phyloP scores from a whole-genome alignment of 2,113 vertebrate species.

The Sander vitreus region DNA sequence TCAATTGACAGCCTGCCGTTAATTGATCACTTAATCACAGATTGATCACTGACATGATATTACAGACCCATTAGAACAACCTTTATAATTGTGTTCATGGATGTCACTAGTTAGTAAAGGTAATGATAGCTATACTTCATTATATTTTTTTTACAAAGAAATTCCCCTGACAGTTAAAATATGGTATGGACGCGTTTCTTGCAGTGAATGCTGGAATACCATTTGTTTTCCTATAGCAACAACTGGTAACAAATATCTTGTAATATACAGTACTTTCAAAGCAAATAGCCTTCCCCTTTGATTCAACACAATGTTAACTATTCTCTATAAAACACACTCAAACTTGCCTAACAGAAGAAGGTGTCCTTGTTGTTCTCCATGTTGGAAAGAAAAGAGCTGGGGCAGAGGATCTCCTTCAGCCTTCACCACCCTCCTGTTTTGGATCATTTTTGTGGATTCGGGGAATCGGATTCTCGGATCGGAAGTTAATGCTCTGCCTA shows the following conservation, averaged over 20 bases:
- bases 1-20: background rate
- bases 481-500: background rate
- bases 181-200: background rate
- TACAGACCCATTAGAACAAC: conserved; percentile 14
- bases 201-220: background rate
- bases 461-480: no score
- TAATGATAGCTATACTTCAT: conserved; percentile 10
- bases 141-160: background rate
- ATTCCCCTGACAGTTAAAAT: background rate
- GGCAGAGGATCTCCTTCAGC: conserved; percentile 11
- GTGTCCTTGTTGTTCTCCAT: background rate
- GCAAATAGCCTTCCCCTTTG: background rate
- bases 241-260: background rate
- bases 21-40: no score
- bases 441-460: no score
- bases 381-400: background rate
- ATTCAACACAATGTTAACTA: background rate
- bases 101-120: conserved; percentile 25
- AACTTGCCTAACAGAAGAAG: background rate
- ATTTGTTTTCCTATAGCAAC: background rate
- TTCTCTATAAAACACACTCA: background rate
- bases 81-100: conserved; percentile 24
- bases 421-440: background rate
- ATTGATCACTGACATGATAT: conserved; percentile 20
- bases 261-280: background rate